These are phyloP conservation scores for Globia sparganii DNA, from an alignment of 2,888 invertebrate genomes.

Conservation along the genomic window DNA sequence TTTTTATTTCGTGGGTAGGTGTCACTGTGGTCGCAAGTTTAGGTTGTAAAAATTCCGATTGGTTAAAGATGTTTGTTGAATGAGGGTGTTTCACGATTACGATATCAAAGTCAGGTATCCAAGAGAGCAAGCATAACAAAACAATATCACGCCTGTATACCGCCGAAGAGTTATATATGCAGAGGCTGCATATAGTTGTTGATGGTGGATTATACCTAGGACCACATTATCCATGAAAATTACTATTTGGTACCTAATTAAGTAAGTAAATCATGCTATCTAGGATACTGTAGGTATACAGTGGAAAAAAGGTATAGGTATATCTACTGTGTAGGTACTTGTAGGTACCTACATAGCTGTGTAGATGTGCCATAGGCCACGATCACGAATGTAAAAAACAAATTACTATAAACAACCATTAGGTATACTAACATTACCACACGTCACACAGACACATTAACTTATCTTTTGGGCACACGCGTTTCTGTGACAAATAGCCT, in stretches of 20 bases:
- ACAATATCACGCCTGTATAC: no score
- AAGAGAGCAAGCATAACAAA: neutral
- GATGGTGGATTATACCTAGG: neutral
- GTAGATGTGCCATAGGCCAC: neutral
- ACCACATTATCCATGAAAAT: slow-evolving; percentile 1
- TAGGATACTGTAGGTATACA: neutral
- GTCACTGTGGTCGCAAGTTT: slow-evolving; percentile 35
- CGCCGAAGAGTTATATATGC: neutral
- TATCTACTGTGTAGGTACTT: no score
- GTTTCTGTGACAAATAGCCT: neutral
- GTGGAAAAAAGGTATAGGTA: no score
- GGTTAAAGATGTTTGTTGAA: neutral
- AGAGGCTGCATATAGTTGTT: neutral
- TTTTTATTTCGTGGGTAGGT: slow-evolving; percentile 23
- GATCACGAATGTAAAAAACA: neutral
- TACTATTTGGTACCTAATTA: neutral
- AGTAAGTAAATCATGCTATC: neutral
- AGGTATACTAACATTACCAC: neutral
- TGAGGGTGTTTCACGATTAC: neutral
- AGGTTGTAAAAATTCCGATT: neutral
- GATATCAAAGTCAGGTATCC: neutral
- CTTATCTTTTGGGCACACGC: neutral
- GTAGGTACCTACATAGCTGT: neutral
- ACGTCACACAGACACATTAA: no score
- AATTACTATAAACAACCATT: neutral